These are phyloP conservation scores for Odontamblyopus rebecca DNA, from an alignment of 2,797 vertebrate genomes.

Conservation along the genomic window DNA sequence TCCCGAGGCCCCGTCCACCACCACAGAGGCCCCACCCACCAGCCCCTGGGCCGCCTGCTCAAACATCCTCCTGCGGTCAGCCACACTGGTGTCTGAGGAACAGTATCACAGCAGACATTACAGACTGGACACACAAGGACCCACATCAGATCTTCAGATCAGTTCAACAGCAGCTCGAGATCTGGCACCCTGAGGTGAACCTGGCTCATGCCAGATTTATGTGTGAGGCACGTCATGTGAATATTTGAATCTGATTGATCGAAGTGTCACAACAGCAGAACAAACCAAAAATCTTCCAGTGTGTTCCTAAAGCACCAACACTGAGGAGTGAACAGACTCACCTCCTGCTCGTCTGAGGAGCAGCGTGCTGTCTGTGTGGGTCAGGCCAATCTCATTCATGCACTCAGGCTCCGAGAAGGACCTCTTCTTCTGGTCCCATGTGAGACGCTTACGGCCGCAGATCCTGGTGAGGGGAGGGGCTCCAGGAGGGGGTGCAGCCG, in stretches of 20 bases:
- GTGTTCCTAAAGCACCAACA: not conserved
- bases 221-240: too few species aligned
- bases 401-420: slow-evolving; percentile 95
- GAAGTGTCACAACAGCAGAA: too few species aligned
- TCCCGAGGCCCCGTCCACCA: not conserved
- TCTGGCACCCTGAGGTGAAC: too few species aligned
- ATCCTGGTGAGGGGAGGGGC: slow-evolving; percentile 73
- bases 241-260: too few species aligned
- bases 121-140: not conserved
- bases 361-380: slow-evolving; percentile 63
- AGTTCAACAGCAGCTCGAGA: too few species aligned
- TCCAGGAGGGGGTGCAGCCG: slow-evolving; percentile 58
- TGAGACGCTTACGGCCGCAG: slow-evolving; percentile 87
- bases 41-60: slow-evolving; percentile 76
- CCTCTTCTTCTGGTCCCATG: slow-evolving; percentile 88
- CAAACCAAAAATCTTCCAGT: not conserved
- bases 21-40: slow-evolving; percentile 1
- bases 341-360: slow-evolving; percentile 56
- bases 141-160: too few species aligned
- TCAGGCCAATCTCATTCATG: slow-evolving; percentile 90
- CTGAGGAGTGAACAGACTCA: not conserved
- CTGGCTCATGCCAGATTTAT: too few species aligned
- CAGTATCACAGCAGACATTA: not conserved
- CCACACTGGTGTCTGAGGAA: slow-evolving; percentile 81
- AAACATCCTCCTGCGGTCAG: slow-evolving; percentile 87